Evolutionary conservation across 2,113 vertebrate genomes (phyloP).

Genomic region (Bungarus multicinctus): DNA sequence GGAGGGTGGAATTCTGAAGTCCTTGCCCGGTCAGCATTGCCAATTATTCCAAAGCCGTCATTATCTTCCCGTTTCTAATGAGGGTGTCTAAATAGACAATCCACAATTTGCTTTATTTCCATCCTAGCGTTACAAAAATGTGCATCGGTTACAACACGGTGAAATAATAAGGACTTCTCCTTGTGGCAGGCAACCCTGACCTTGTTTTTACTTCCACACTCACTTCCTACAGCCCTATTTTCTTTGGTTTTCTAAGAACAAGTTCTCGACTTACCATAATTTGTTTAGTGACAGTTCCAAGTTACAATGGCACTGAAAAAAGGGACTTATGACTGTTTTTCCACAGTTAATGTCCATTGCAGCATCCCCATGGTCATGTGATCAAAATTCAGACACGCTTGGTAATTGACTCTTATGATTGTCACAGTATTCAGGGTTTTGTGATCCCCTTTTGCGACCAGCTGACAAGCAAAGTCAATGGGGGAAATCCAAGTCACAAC

Average conservation of each 20-base stretch:
- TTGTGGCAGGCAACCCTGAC: not conserved
- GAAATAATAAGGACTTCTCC: constrained; percentile 39
- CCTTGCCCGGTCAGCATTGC: not conserved
- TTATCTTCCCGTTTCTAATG: constrained; percentile 51
- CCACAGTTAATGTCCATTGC: too few relatives aligned
- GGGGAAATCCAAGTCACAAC: too few relatives aligned
- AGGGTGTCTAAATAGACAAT: constrained; percentile 20
- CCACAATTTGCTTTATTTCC: constrained; percentile 43
- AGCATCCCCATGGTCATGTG: too few relatives aligned
- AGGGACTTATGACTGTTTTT: too few relatives aligned
- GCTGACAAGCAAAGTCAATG: too few relatives aligned
- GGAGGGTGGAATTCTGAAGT: constrained; percentile 30
- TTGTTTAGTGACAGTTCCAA: not conserved
- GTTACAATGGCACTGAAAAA: too few relatives aligned
- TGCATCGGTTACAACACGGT: constrained; percentile 27
- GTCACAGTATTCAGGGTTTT: too few relatives aligned
- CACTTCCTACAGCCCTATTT: constrained; percentile 19
- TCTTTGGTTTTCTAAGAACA: not conserved
- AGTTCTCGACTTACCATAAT: not conserved
- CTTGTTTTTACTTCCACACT: not conserved
- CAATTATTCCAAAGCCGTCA: constrained; percentile 42
- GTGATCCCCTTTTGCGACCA: too few relatives aligned
- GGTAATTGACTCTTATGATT: too few relatives aligned
- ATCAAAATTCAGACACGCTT: too few relatives aligned
- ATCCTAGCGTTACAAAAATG: constrained; percentile 13